Conservation (phyloP, 1,140 invertebrate species). For the Cepaea nemoralis region DNA sequence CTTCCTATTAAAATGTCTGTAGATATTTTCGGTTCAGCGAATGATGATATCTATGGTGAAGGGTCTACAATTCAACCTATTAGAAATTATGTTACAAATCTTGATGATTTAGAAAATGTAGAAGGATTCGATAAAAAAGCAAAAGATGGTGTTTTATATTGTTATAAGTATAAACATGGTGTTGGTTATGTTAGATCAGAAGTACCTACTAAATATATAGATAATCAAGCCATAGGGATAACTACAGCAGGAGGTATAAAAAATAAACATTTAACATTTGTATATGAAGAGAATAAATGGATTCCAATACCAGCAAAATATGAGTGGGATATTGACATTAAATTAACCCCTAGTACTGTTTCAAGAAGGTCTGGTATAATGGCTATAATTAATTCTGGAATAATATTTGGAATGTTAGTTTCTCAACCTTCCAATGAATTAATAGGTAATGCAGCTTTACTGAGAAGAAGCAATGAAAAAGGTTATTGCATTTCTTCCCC, state of each 20-base stretch:
- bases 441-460: too few relatives aligned
- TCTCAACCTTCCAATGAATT: background rate
- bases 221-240: too few relatives aligned
- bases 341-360: background rate
- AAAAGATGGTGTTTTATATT: too few relatives aligned
- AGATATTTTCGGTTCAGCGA: background rate
- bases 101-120: conserved; percentile 6
- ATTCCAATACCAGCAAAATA: conserved; percentile 8
- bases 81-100: background rate
- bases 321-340: background rate
- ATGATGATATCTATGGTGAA: background rate
- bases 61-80: background rate
- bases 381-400: background rate
- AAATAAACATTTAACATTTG: too few relatives aligned
- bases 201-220: too few relatives aligned
- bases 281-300: background rate
- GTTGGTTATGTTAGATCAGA: too few relatives aligned
- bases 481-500: too few relatives aligned
- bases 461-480: too few relatives aligned
- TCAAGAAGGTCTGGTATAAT: background rate
- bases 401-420: background rate
- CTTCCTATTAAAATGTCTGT: background rate
- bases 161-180: too few relatives aligned
- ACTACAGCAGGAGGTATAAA: too few relatives aligned
- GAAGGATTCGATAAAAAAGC: conserved; percentile 10